Evolutionary conservation across 2,888 invertebrate species (phyloP), one percentile per base, ranked within the genome.

Genomic region (Xylota sylvarum): DNA sequence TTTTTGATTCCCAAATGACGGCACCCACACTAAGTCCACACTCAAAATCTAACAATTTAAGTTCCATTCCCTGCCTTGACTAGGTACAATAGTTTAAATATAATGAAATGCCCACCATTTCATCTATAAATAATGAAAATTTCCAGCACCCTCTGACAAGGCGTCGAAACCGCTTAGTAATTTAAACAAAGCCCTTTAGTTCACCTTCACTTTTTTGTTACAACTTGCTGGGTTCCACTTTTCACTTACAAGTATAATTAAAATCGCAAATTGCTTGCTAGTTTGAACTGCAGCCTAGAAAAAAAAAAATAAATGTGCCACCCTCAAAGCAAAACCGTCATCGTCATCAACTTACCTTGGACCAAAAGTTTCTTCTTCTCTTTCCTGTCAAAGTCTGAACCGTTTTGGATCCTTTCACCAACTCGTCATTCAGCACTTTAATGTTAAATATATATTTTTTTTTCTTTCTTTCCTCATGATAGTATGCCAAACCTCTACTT

Each of bases 401-500:
- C 52, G 55, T 55, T 65, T 52, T 64, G n/a, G 43, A 32, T 64
- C 40, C 40, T 64, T 74, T 52, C 17, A 64, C 56, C 55, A 55
- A 23, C 60, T 35, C 72, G 17, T 19, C 48, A 65, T 52, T 52
- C 62, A 64, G 6, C 52, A 32, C 40, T 64, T 46, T 10, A 56
- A n/a, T 32, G 14, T 48, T 64, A 46, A 64, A 72, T 72, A 64
- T 23, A 50, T 62, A 58, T 43, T 46, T 64, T 17, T 10, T 17
- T 17, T 10, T 46, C 46, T 17, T 10, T 17, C 12, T 10, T 32
- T 17, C 17, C 19, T 69, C 52, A 32, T 10, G 43, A 65, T 65
- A 64, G 72, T 56, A 46, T 56, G 64, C 64, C 43, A 69, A 78
- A 35, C 55, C 72, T 79, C 56, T 79, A 19, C 17, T 48, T 64